Conservation (phyloP, 2,888 invertebrate species). For the Cactoblastis cactorum region DNA sequence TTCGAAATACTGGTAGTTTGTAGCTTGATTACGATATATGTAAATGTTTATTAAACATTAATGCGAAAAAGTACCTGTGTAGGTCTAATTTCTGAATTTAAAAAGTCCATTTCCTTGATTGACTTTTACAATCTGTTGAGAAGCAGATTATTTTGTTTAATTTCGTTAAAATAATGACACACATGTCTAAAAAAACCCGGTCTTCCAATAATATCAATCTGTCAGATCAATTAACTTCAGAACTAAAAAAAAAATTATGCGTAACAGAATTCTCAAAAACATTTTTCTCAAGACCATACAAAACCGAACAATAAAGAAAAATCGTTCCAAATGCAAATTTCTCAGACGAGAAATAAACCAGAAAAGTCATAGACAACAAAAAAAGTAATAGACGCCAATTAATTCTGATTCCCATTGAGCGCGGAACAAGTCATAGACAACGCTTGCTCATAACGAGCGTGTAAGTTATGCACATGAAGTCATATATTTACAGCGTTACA, state of each 20-base stretch:
- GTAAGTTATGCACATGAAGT: constrained; percentile 58
- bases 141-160: too few relatives aligned
- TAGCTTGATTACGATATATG: too few relatives aligned
- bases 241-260: not conserved
- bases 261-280: not conserved
- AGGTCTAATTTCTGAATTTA: too few relatives aligned
- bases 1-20: too few relatives aligned
- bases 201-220: not conserved
- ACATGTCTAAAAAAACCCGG: not conserved
- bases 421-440: constrained; percentile 28
- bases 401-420: constrained; percentile 34
- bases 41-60: too few relatives aligned
- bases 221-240: too few relatives aligned
- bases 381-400: constrained; percentile 39
- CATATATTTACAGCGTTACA: constrained; percentile 21
- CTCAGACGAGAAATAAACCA: constrained; percentile 20
- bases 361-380: constrained; percentile 23
- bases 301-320: constrained; percentile 2
- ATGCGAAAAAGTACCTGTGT: too few relatives aligned
- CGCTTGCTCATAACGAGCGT: constrained; percentile 40
- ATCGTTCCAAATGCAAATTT: constrained; percentile 22
- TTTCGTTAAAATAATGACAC: not conserved
- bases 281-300: constrained; percentile 17
- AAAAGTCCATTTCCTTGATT: too few relatives aligned
- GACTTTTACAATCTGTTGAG: too few relatives aligned